Percentiles rank a stretch among this genome's conserved stretches.
Evolutionary conservation across 2,113 vertebrate genomes (phyloP).

Genomic region (Macquaria ambigua): DNA sequence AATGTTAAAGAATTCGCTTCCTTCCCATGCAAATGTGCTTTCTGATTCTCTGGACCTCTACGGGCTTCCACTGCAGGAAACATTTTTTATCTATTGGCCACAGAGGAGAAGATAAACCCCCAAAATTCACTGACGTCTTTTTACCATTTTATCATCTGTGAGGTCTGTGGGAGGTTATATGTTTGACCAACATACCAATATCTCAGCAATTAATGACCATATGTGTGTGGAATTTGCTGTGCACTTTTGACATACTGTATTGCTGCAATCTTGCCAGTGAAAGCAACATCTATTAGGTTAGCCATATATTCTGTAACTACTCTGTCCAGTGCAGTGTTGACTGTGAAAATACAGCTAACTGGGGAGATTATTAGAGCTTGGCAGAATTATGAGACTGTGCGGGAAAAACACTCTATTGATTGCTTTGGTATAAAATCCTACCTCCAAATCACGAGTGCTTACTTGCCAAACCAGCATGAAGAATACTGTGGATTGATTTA

Average conservation of each 20-base stretch:
- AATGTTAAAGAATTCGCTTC: conserved; percentile 30
- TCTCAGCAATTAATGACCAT: neutral
- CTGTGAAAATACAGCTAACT: conserved; percentile 59
- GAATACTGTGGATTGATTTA: conserved; percentile 62
- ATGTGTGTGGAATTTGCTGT: neutral
- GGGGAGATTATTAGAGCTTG: conserved; percentile 52
- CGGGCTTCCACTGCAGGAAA: conserved; percentile 15
- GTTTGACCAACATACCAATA: neutral
- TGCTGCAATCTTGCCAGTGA: conserved; percentile 23
- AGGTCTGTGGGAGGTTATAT: neutral
- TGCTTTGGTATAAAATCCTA: conserved; percentile 40
- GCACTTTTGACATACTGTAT: conserved; percentile 4
- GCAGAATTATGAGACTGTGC: conserved; percentile 30
- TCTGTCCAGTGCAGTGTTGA: conserved; percentile 48
- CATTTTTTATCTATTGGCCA: neutral
- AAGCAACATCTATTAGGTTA: conserved; percentile 20
- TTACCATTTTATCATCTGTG: neutral
- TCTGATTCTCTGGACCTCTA: neutral
- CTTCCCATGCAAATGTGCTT: conserved; percentile 29
- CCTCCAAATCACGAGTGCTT: conserved; percentile 29
- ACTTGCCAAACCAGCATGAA: conserved; percentile 53
- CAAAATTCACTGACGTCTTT: neutral
- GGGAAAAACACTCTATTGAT: conserved; percentile 53
- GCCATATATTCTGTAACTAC: conserved; percentile 26
- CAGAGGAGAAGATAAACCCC: neutral